Conservation (phyloP, 2,888 invertebrate genomes). For the Schrankia costaestrigalis region DNA sequence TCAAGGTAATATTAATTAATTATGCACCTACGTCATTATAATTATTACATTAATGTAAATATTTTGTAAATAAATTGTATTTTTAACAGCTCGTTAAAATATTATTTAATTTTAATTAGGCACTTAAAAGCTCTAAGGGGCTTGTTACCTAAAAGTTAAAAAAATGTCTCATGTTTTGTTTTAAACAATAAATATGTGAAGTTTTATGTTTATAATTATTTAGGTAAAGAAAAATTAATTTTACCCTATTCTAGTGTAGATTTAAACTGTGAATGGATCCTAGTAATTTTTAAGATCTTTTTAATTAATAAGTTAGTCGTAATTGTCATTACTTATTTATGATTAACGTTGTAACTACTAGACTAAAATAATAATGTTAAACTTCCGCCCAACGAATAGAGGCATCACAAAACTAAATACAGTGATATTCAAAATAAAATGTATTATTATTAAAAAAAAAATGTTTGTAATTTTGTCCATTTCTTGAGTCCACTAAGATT, state of each 20-base stretch:
- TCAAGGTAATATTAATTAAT: conserved; percentile 11
- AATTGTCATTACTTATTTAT: conserved; percentile 42
- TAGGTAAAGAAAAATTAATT: no score
- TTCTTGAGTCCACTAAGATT: conserved; percentile 37
- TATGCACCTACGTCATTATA: conserved; percentile 15
- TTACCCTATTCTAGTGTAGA: conserved; percentile 35
- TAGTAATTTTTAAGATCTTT: conserved; percentile 64
- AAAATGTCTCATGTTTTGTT: conserved; percentile 27
- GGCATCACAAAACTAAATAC: conserved; percentile 49
- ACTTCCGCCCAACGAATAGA: conserved; percentile 44
- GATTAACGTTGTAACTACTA: conserved; percentile 41
- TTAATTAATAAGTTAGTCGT: conserved; percentile 46
- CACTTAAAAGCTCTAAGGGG: conserved; percentile 21
- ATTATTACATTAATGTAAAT: conserved; percentile 31
- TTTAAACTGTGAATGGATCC: conserved; percentile 72
- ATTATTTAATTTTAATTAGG: conserved; percentile 29
- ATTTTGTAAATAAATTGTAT: conserved; percentile 37
- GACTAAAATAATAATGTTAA: conserved; percentile 27
- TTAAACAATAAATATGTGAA: conserved; percentile 41
- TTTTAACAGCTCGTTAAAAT: conserved; percentile 14
- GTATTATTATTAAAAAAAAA: conserved; percentile 12
- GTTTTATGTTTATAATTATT: no score
- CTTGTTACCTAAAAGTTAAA: conserved; percentile 30
- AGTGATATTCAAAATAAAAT: conserved; percentile 25
- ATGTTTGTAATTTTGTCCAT: conserved; percentile 40